Evolutionary conservation across 2,113 vertebrate genomes (phyloP).

Genomic region (Chaetorhynchus papuensis): DNA sequence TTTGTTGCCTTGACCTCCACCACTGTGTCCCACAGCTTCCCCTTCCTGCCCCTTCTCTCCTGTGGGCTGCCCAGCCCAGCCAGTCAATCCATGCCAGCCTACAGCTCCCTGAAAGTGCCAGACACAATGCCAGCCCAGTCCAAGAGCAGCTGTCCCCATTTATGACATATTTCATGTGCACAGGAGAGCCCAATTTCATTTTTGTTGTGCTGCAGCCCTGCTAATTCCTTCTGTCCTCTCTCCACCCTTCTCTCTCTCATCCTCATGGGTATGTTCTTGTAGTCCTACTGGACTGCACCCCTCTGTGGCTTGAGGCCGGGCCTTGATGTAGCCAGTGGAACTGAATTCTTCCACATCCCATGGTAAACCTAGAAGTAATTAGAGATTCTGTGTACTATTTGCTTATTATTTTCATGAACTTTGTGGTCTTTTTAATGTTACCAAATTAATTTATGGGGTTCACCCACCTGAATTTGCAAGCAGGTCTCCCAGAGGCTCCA

Average conservation of each 20-base stretch:
- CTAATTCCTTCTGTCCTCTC: neutral
- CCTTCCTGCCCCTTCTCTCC: neutral
- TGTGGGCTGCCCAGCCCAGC: neutral
- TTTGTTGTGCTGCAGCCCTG: neutral
- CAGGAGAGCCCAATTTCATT: neutral
- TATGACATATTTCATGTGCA: neutral
- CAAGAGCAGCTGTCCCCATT: constrained; percentile 4
- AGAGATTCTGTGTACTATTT: neutral
- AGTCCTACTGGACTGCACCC: neutral
- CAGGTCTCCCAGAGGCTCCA: neutral
- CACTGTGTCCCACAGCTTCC: neutral
- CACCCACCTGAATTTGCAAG: neutral
- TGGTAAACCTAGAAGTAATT: constrained; percentile 48
- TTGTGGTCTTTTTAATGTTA: constrained; percentile 11
- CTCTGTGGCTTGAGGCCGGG: neutral
- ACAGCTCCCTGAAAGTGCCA: neutral
- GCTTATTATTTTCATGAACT: neutral
- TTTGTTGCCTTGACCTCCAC: neutral
- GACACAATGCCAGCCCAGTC: neutral
- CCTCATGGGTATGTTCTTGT: neutral
- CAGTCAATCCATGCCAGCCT: neutral
- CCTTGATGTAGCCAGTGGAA: neutral
- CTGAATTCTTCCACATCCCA: neutral
- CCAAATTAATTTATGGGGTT: neutral
- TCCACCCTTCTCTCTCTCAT: neutral